Evolutionary conservation across 1,140 invertebrate species (phyloP), one percentile per base, ranked within the genome.

Genomic region (Babylonia areolata): DNA sequence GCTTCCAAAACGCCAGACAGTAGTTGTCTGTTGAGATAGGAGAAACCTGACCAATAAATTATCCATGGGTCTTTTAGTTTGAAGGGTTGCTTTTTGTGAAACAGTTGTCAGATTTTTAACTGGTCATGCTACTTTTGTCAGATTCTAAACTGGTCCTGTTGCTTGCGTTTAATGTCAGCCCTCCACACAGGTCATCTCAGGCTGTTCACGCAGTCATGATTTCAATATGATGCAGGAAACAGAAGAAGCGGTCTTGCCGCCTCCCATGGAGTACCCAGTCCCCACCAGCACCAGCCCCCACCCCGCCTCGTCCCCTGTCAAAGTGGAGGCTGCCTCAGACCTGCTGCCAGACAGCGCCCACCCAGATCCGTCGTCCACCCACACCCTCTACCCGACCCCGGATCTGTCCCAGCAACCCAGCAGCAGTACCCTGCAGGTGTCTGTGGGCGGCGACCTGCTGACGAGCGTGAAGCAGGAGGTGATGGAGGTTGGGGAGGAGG

Each of bases 401-500:
- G 58, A n/a, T 5, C 12, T 64, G 15, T n/a, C 58, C 9, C n/a
- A 11, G 9, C 46, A 6, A 20, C 58, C 58, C 23, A 12, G 15
- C 58, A 64, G 20, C 58, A 64, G 58, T 23, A 6, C 17, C 58
- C 58, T 28, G 20, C 58, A 64, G 58, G 58, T 64, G 58, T 23
- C 46, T 2, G 39, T 37, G 33, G 33, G n/a, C 42, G 3, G 31
- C n/a, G 46, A 39, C 20, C 54, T 82, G 51, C 81, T 82, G 58
- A n/a, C 58, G 2, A 69, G 37, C 5, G 17, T 84, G 20, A 84
- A 84, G n/a, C 82, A 84, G 64, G 82, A 82, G 35, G 81, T 37
- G 37, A 11, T 82, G 54, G 81, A 82, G 81, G 81, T 58, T 17
- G 81, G 71, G 12, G 81, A 82, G 12, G 81, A 82, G 20, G 81